Evolutionary conservation across 2,888 invertebrate species (phyloP), one percentile per base, ranked within the genome.

Genomic region (Euplagia quadripunctaria): DNA sequence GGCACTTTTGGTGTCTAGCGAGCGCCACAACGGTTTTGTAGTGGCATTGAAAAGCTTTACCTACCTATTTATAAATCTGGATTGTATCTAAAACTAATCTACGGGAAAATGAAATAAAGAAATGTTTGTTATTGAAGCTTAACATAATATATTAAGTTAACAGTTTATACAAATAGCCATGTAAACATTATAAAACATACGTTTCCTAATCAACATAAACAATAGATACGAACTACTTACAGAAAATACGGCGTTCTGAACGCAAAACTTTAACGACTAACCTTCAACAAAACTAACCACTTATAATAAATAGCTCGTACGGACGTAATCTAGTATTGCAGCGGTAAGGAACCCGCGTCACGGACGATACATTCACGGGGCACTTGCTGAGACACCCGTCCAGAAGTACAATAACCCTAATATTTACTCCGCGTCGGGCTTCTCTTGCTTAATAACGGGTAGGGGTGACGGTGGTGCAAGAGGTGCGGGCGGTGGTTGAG

Each of bases 301-400:
- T 84, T 90, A 90, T n/a, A n/a, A n/a, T n/a, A 74, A 86, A 87
- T 91, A 91, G 82, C 87, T 88, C 87, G 85, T 88, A 88, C 91
- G 95, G 95, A 96, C 95, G 95, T 95, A 93, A 93, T 94, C 94
- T 94, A 95, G 91, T 96, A 96, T 96, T 96, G 95, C 95, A 91
- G 92, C 94, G 95, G 95, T 88, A 66, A 69, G 72, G 79, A 76
- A 83, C 88, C 92, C 94, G 91, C 94, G 84, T 92, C 79, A 82
- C 88, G 95, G 95, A 95, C 95, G 95, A 93, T 88, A 92, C 49
- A 52, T 91, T 90, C 70, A 76, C 82, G 76, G 77, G 77, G 65
- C 64, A 51, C 65, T 41, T 65, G 67, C 63, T 55, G 67, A 70
- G 17, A n/a, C 14, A 51, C n/a, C 63, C 17, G 17, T 41, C 20